Conservation (phyloP, 2,888 invertebrate species). For the Eudemis profundana region DNA sequence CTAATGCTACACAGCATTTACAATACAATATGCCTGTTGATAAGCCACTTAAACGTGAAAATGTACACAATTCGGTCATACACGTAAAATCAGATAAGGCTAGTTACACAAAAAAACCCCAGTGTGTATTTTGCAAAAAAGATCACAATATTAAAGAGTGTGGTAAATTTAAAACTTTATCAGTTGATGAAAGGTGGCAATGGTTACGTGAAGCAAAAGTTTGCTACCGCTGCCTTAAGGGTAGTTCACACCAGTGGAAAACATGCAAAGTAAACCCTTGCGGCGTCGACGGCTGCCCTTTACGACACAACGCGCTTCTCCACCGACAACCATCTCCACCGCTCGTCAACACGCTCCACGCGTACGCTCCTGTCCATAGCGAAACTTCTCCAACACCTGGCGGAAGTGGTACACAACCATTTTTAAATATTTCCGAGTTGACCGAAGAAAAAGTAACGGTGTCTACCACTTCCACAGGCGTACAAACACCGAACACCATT, state of each 20-base stretch:
- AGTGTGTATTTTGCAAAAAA: too few relatives aligned
- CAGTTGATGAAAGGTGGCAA: slow-evolving; percentile 22
- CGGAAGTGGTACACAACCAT: neutral
- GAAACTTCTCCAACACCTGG: neutral
- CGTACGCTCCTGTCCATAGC: neutral
- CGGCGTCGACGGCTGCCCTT: neutral
- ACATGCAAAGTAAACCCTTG: neutral
- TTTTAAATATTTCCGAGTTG: neutral
- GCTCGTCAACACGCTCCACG: neutral
- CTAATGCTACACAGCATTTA: neutral
- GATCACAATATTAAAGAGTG: slow-evolving; percentile 19
- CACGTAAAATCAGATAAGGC: too few relatives aligned
- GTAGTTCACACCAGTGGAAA: slow-evolving; percentile 13
- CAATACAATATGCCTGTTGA: neutral
- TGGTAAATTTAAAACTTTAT: slow-evolving; percentile 16
- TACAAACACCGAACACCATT: neutral
- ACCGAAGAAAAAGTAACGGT: slow-evolving; percentile 1
- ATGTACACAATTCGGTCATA: too few relatives aligned
- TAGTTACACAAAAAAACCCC: too few relatives aligned
- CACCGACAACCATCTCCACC: neutral
- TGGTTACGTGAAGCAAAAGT: slow-evolving; percentile 13
- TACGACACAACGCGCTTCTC: slow-evolving; percentile 1
- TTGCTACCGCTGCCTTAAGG: slow-evolving; percentile 13
- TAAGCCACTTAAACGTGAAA: slow-evolving; percentile 4
- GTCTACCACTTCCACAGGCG: neutral